Evolutionary conservation across 2,888 invertebrate species (phyloP).

Genomic region (Fragum fragum): DNA sequence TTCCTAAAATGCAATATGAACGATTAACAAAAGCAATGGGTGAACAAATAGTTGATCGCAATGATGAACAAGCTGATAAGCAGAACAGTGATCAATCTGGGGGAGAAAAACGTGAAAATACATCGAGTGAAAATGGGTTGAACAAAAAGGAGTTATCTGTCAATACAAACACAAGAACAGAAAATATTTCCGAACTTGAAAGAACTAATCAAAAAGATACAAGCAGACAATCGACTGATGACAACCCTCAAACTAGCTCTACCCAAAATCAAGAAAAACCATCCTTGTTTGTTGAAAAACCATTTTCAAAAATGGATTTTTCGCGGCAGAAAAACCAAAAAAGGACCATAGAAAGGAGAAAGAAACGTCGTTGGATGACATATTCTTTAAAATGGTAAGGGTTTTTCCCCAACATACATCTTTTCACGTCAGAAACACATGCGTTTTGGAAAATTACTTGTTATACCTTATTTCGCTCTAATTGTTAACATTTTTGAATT

Average conservation of each 20-base stretch:
- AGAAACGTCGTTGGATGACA: constrained; percentile 31
- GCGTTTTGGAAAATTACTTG: too few species aligned
- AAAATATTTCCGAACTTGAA: too few species aligned
- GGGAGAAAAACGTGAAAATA: constrained; percentile 22
- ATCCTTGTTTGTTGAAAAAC: constrained; percentile 36
- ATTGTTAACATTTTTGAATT: neutral
- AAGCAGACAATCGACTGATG: too few species aligned
- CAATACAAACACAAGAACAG: too few species aligned
- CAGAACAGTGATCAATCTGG: constrained; percentile 19
- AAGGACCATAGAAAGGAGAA: constrained; percentile 9
- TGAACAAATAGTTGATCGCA: too few species aligned
- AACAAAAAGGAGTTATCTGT: too few species aligned
- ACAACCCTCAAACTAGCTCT: too few species aligned
- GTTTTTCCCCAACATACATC: too few species aligned
- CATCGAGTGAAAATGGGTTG: neutral
- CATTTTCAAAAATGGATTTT: constrained; percentile 41
- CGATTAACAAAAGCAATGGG: constrained; percentile 19
- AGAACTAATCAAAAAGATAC: too few species aligned
- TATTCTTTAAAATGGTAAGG: constrained; percentile 11
- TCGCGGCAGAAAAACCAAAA: neutral
- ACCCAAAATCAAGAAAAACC: constrained; percentile 8
- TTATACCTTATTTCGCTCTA: neutral
- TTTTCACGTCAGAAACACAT: too few species aligned
- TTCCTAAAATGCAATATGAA: constrained; percentile 47
- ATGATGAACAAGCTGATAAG: neutral